Percentiles rank a stretch among this genome's conserved stretches.
phyloP scores from a whole-genome alignment of 2,797 vertebrate genomes.

The Bradypodion pumilum region DNA sequence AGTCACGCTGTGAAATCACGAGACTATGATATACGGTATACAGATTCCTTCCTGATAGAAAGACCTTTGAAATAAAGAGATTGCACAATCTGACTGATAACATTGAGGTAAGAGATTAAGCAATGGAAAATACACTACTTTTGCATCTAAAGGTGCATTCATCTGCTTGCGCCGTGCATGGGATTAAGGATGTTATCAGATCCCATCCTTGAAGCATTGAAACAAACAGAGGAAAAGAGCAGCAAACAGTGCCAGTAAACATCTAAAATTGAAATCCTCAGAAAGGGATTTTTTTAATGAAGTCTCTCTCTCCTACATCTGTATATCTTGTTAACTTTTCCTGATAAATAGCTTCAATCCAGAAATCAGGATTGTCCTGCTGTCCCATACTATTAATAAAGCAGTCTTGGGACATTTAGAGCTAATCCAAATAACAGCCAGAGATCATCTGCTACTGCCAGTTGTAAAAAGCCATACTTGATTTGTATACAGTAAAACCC shows the following conservation, averaged over 20 bases:
- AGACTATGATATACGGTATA: background rate
- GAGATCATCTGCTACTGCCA: too few relatives aligned
- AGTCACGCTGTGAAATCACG: background rate
- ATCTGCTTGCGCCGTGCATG: background rate
- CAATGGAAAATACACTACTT: background rate
- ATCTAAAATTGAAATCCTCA: background rate
- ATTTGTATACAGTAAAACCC: too few relatives aligned
- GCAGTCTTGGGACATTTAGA: too few relatives aligned
- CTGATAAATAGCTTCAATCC: background rate
- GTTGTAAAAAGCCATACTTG: too few relatives aligned
- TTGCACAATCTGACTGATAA: background rate
- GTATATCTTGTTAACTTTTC: background rate
- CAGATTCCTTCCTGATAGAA: background rate
- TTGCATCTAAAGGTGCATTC: background rate
- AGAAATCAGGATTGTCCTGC: too few relatives aligned
- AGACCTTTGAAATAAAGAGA: background rate
- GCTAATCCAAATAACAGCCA: too few relatives aligned
- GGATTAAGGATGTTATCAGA: background rate
- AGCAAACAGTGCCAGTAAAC: background rate
- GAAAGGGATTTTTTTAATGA: background rate
- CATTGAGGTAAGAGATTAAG: background rate
- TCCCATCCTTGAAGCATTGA: background rate
- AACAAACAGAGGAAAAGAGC: background rate
- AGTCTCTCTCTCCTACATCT: background rate
- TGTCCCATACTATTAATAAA: background rate